phyloP scores from a whole-genome alignment of 2,888 invertebrate species.

The Neoitamus cyanurus region DNA sequence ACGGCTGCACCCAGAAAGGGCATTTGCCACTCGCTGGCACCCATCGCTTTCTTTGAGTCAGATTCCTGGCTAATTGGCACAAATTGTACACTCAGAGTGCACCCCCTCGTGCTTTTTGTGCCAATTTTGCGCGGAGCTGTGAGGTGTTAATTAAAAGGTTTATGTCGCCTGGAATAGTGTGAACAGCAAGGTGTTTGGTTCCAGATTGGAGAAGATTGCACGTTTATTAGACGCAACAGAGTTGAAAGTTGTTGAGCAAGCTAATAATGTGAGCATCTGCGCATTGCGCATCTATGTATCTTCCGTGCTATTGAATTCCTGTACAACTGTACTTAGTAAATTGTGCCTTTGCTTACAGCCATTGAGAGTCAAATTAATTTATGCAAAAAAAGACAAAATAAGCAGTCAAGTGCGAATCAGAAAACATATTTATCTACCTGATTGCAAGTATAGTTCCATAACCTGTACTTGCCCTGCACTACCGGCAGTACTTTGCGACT shows the following conservation, averaged over 20 bases:
- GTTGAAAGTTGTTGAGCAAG: background rate
- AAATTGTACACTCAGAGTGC: background rate
- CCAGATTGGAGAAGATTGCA: background rate
- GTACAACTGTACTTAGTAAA: background rate
- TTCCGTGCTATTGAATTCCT: background rate
- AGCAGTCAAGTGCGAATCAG: background rate
- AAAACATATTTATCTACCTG: too few relatives aligned
- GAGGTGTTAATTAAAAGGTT: conserved; percentile 30
- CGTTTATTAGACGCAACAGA: background rate
- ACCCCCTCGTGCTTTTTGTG: background rate
- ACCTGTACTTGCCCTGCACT: too few relatives aligned
- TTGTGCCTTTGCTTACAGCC: background rate
- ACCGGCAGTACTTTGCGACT: too few relatives aligned
- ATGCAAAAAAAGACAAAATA: background rate
- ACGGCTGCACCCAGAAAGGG: conserved; percentile 1
- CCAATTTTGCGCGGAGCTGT: background rate
- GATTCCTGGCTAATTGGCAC: conserved; percentile 32
- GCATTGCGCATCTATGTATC: background rate
- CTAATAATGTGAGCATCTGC: background rate
- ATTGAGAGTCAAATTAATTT: background rate
- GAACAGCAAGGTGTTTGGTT: background rate
- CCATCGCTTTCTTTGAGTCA: background rate
- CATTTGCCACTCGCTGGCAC: background rate
- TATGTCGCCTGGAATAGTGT: background rate
- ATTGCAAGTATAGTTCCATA: too few relatives aligned